Base-by-base conservation (phyloP, 1,140 invertebrate species). In the Dendrolimus punctatus region DNA sequence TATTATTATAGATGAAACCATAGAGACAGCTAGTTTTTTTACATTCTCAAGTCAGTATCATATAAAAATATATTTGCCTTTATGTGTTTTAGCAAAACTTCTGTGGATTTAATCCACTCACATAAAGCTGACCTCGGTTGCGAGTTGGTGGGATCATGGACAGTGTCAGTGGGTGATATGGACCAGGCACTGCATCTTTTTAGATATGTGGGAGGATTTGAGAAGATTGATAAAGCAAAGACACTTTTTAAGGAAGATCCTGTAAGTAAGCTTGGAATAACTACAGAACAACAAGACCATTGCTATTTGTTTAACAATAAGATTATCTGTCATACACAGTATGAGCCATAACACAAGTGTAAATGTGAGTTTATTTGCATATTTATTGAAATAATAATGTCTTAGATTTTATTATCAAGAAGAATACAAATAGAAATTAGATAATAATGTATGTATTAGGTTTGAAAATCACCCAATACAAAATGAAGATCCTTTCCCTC, bases 151-250 rank as follows among this genome's bases (percentile, higher is more conserved):
- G 95, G 92, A 60, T 95, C 94, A 66, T 96, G 94, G 94, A 93
- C 91, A 6, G 97, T 99, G 6, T 94, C 95, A 60, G 95, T 99
- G 46, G 98, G 98, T n/a, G 97, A 98, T 77, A 93, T 98, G 88
- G 98, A 99, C 90, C 97, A 99, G 88, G 95, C 95, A 39, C 88
- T 99, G 57, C 97, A 99, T 87, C 89, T 99, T 43, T 99, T 97
- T 97, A 92, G 93, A 68, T 98, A 97, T 76, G 94, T 91, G 47
- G 96, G 96, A 57, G 97, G 98, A 38, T 99, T 98, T 82, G 91
- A 94, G 65, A 93, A 92, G 57, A 92, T 98, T 67, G 96, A 98
- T 87, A 89, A 91, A 70, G 92, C 94, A 10, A 94, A 94, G 75
- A 82, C 90, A 57, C 85, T 92, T 23, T 90, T 97, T 48, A 91